A percentile compares a stretch with the other conserved stretches of the same genome.
Conservation (phyloP, 2,888 invertebrate genomes). For the Chrysodeixis includens region DNA sequence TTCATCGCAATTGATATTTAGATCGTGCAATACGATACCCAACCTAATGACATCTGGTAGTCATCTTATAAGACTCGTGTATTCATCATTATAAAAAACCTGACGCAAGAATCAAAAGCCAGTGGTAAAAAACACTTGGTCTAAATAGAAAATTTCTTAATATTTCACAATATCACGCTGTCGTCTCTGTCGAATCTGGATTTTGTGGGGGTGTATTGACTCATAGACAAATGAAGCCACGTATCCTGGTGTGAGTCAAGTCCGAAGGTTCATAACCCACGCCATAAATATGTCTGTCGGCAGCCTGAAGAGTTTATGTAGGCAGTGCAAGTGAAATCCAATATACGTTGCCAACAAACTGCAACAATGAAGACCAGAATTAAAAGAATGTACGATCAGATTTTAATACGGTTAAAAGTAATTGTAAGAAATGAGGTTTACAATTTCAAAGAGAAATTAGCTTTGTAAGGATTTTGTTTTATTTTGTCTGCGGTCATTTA, state of each 20-base stretch:
- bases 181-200: slow-evolving; percentile 50
- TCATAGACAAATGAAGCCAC: slow-evolving; percentile 67
- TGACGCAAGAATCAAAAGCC: not conserved
- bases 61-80: not conserved
- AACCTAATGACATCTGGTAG: not conserved
- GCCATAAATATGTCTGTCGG: slow-evolving; percentile 52
- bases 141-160: slow-evolving; percentile 48
- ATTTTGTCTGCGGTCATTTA: slow-evolving; percentile 13
- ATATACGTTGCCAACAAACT: slow-evolving; percentile 53
- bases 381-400: slow-evolving; percentile 21
- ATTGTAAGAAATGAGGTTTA: slow-evolving; percentile 44
- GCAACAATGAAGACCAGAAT: slow-evolving; percentile 25
- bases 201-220: slow-evolving; percentile 71
- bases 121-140: slow-evolving; percentile 15
- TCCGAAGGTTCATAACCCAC: slow-evolving; percentile 68
- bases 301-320: slow-evolving; percentile 55
- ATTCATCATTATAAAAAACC: not conserved
- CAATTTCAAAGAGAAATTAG: slow-evolving; percentile 45
- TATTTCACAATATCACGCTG: slow-evolving; percentile 48
- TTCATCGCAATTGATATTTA: not conserved
- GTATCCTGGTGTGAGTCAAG: slow-evolving; percentile 71
- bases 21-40: not conserved
- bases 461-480: slow-evolving; percentile 40
- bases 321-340: slow-evolving; percentile 61
- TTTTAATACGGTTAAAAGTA: slow-evolving; percentile 40